These are phyloP conservation scores for Caenorhabditis sulstoni DNA, from an alignment of 2,888 invertebrate genomes.

Conservation along the genomic window DNA sequence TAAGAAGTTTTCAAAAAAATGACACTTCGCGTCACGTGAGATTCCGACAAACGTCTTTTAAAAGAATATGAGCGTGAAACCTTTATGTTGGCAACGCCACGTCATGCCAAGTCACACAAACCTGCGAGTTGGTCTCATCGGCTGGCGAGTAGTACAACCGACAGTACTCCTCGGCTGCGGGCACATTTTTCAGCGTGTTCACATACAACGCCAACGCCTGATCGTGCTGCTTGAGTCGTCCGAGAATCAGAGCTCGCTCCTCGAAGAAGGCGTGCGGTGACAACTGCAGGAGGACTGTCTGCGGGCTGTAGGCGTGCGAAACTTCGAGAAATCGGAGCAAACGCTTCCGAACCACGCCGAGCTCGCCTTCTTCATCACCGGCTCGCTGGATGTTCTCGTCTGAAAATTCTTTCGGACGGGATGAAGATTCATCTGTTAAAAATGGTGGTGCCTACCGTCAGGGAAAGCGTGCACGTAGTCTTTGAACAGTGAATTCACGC, in stretches of 20 bases:
- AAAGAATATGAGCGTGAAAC: no score
- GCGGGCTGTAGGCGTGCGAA: slow-evolving; percentile 73
- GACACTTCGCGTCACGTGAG: not conserved
- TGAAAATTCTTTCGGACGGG: slow-evolving; percentile 63
- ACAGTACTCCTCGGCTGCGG: slow-evolving; percentile 90
- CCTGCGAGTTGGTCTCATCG: slow-evolving; percentile 73
- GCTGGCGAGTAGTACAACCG: slow-evolving; percentile 71
- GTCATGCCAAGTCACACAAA: no score
- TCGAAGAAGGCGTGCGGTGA: slow-evolving; percentile 86
- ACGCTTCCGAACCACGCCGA: slow-evolving; percentile 84
- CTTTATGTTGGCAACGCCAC: no score
- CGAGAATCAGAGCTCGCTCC: slow-evolving; percentile 94
- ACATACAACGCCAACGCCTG: slow-evolving; percentile 91
- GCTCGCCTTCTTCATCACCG: slow-evolving; percentile 82
- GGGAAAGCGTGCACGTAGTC: slow-evolving; percentile 81
- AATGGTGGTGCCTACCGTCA: slow-evolving; percentile 75
- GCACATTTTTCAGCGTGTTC: slow-evolving; percentile 89
- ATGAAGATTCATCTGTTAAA: no score
- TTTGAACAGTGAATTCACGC: slow-evolving; percentile 82
- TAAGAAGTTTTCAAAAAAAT: no score
- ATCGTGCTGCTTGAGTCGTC: slow-evolving; percentile 91
- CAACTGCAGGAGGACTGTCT: slow-evolving; percentile 72
- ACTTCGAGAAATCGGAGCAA: slow-evolving; percentile 82
- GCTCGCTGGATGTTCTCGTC: slow-evolving; percentile 81
- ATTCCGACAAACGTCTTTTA: no score